Percentiles rank a stretch among this genome's conserved stretches.
Evolutionary conservation across 2,888 invertebrate genomes (phyloP).

Genomic region (Xanthia icteritia): DNA sequence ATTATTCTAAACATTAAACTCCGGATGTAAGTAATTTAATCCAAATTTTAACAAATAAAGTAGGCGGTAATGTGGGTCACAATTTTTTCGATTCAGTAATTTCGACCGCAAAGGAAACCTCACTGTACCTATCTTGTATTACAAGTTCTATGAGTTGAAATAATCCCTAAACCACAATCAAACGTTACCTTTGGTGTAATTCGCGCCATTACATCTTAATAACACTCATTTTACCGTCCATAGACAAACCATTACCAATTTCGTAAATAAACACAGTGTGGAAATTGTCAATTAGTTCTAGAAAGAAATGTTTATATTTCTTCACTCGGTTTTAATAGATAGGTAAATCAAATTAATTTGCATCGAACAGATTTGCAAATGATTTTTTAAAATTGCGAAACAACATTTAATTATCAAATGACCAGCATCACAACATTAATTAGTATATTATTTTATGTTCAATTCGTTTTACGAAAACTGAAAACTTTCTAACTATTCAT

Average conservation of each 20-base stretch:
- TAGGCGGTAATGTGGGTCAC: conserved; percentile 41
- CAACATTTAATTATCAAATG: background rate
- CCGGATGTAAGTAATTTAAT: conserved; percentile 54
- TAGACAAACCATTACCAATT: conserved; percentile 43
- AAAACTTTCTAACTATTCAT: background rate
- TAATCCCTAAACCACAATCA: conserved; percentile 60
- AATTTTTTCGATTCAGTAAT: conserved; percentile 52
- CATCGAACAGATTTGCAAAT: background rate
- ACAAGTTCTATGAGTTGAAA: conserved; percentile 47
- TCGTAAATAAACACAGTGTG: conserved; percentile 14
- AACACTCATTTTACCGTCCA: conserved; percentile 37
- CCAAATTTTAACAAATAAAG: conserved; percentile 38
- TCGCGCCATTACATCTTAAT: conserved; percentile 45
- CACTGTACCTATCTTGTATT: conserved; percentile 47
- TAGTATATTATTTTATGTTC: background rate
- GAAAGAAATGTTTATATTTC: conserved; percentile 34
- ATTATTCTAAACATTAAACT: conserved; percentile 48
- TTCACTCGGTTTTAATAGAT: conserved; percentile 1
- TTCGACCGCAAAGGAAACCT: conserved; percentile 59
- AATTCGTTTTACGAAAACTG: background rate
- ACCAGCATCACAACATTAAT: background rate
- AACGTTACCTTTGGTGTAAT: conserved; percentile 52
- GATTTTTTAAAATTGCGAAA: background rate
- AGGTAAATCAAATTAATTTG: conserved; percentile 2
- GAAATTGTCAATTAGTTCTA: conserved; percentile 45